phyloP scores from a whole-genome alignment of 2,888 invertebrate species.

The Oxystoma pomonae region DNA sequence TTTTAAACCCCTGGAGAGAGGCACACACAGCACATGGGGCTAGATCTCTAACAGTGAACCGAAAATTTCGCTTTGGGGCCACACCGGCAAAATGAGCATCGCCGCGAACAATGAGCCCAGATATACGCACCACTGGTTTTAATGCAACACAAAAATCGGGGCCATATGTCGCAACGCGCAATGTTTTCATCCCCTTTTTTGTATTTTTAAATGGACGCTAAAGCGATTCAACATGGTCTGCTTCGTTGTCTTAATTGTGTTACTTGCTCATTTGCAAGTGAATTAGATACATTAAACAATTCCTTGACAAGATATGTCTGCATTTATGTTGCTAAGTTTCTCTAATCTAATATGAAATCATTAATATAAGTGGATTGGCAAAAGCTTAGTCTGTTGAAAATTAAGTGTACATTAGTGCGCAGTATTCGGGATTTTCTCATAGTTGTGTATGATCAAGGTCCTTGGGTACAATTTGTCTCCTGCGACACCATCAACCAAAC shows the following conservation, averaged over 20 bases:
- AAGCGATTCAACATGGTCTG: neutral
- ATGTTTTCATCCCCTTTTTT: slow-evolving; percentile 1
- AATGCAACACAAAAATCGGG: slow-evolving; percentile 16
- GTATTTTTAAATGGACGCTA: neutral
- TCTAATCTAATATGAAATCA: no score
- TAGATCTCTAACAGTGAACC: slow-evolving; percentile 12
- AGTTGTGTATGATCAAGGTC: no score
- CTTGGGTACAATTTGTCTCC: no score
- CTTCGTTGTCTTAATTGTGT: neutral
- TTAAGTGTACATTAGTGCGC: no score
- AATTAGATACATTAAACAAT: no score
- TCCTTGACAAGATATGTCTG: no score
- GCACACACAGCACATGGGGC: slow-evolving; percentile 19
- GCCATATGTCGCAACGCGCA: slow-evolving; percentile 3
- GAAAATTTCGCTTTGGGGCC: slow-evolving; percentile 13
- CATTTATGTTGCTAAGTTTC: no score
- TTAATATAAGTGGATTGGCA: no score
- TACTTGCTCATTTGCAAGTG: no score
- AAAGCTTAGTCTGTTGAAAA: no score
- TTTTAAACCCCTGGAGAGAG: slow-evolving; percentile 37
- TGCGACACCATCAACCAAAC: no score
- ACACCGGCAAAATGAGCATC: slow-evolving; percentile 21
- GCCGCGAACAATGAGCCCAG: slow-evolving; percentile 15
- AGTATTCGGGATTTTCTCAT: no score
- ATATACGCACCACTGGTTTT: slow-evolving; percentile 19